phyloP scores from a whole-genome alignment of 2,888 invertebrate genomes.

The Danaus chrysippus region DNA sequence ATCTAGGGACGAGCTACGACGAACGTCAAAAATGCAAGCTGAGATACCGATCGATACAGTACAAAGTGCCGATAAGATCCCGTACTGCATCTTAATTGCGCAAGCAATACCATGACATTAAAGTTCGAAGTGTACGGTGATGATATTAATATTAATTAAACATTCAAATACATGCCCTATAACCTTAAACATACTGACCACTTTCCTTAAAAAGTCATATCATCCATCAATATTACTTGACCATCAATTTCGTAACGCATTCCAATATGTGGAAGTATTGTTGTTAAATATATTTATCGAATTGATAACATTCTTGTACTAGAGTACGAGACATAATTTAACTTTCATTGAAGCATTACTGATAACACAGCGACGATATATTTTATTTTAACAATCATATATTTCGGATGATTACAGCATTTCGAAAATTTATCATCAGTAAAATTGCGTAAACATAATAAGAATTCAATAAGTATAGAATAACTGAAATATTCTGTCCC shows the following conservation, averaged over 20 bases:
- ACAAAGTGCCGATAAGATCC: slow-evolving; percentile 46
- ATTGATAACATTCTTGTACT: slow-evolving; percentile 24
- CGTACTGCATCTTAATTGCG: slow-evolving; percentile 57
- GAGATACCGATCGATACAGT: slow-evolving; percentile 17
- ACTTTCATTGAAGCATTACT: slow-evolving; percentile 25
- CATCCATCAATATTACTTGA: slow-evolving; percentile 5
- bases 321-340: slow-evolving; percentile 25
- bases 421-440: slow-evolving; percentile 24
- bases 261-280: slow-evolving; percentile 18
- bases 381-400: slow-evolving; percentile 24
- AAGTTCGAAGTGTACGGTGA: slow-evolving; percentile 35
- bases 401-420: slow-evolving; percentile 22
- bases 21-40: too few species aligned
- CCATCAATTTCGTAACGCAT: slow-evolving; percentile 10
- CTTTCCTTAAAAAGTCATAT: slow-evolving; percentile 16
- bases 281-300: slow-evolving; percentile 28
- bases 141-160: not conserved
- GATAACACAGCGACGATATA: slow-evolving; percentile 28
- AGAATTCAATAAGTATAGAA: too few species aligned
- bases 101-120: slow-evolving; percentile 50
- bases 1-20: too few species aligned
- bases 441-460: slow-evolving; percentile 20
- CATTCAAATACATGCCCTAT: slow-evolving; percentile 6
- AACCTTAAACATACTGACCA: not conserved
- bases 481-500: too few species aligned